Base-by-base conservation (phyloP, 2,797 vertebrate genomes). In the Melanotaenia pygmaea region DNA sequence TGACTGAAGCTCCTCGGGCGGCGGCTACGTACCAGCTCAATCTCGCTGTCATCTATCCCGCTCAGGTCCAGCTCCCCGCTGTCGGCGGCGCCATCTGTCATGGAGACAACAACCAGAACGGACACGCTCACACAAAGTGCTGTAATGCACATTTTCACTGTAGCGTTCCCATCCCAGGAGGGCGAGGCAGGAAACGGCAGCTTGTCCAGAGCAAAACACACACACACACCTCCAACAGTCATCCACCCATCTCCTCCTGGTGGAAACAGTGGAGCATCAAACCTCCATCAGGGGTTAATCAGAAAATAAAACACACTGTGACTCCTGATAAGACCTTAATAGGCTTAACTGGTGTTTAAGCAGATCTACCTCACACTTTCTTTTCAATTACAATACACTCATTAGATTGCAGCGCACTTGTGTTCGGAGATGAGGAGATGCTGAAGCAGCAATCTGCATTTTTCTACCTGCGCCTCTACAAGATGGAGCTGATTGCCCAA, bases 31-130 rank as follows among this genome's bases (percentile, higher is more conserved):
- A 99, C 98, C 94, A 96, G 94, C 89, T 99, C 97, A 9, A 99
- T 98, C 92, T 99, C 97, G 0, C 80, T 89, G 91, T 99, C 98
- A 0, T 99, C 97, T 0, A 99, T 99, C 70, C 97, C 97, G 1
- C 93, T 98, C 90, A 99, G 95, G 92, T 99, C 98, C 84, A 99
- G 92, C 77, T 99, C 98, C 0, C 97, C 97, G 0, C 94, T 94
- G 72, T 95, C 97, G 0, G 86, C 82, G 4, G 86, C 85, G 18
- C 85, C 95, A 85, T 92, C 97, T 98, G 87, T 81, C 86, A 79
- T 26, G 68, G 1, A 81, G 54, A 77, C 76, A 88, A 12, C 67
- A 78, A 83, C 22, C 71, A 83, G 8, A 79, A 68, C 5, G 4
- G 64, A 86, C 79, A 76, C 58, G 58, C 40, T 85, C 34, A 82